These are phyloP conservation scores for Clytia hemisphaerica DNA, from an alignment of 30 jellyfish, hydroid and myxozoan genomes.

Conservation along the genomic window DNA sequence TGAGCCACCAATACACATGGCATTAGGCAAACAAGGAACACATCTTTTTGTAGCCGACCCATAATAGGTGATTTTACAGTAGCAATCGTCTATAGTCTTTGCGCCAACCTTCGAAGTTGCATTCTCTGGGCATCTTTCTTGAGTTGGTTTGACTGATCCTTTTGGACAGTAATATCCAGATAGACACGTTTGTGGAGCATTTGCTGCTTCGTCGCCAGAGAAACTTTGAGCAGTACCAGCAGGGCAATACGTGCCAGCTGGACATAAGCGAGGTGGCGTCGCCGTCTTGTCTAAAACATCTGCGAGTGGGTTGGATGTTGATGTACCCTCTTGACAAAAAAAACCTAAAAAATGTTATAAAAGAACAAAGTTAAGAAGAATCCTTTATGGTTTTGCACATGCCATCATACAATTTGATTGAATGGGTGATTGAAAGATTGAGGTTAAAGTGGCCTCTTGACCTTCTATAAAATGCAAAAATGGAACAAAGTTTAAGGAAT, in stretches of 20 bases:
- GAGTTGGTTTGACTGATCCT: constrained; percentile 99
- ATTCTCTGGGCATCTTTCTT: constrained; percentile 88
- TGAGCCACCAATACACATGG: constrained; percentile 72
- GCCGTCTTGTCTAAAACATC: constrained; percentile 95
- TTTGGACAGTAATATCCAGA: constrained; percentile 93
- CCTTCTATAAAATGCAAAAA: too few species aligned
- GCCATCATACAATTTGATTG: too few species aligned
- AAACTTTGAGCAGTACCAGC: constrained; percentile 95
- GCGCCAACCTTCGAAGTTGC: constrained; percentile 86
- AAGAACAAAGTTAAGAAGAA: too few species aligned
- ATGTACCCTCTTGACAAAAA: constrained; percentile 91
- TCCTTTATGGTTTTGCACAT: too few species aligned
- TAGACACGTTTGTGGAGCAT: constrained; percentile 95
- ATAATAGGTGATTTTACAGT: constrained; percentile 64
- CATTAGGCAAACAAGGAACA: constrained; percentile 75
- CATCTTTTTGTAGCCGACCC: constrained; percentile 85
- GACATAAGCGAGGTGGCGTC: constrained; percentile 95
- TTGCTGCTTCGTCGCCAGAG: constrained; percentile 86
- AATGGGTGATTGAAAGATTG: too few species aligned
- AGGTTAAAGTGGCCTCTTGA: too few species aligned
- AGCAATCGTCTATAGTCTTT: constrained; percentile 69
- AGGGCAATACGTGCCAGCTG: constrained; percentile 99
- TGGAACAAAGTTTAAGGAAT: too few species aligned
- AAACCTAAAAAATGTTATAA: too few species aligned
- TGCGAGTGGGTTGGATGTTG: constrained; percentile 97